phyloP scores from a whole-genome alignment of 1,140 invertebrate genomes.

The Catajapyx aquilonaris region DNA sequence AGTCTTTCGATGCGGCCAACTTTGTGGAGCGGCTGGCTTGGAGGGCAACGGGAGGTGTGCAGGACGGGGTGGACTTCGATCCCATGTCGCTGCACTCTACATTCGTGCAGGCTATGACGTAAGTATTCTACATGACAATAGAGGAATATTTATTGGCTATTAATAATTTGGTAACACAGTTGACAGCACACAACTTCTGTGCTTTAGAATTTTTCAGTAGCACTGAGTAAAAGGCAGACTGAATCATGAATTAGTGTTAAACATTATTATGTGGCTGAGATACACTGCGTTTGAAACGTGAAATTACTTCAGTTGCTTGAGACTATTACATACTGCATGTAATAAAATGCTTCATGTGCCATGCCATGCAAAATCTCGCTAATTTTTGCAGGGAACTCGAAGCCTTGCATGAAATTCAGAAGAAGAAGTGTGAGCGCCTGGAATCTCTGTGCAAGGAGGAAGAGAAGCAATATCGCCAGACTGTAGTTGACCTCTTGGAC shows the following conservation, averaged over 20 bases:
- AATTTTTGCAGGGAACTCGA: conserved; percentile 33
- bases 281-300: not conserved
- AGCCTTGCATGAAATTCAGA: conserved; percentile 60
- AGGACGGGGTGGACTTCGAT: conserved; percentile 37
- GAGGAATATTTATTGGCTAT: conserved; percentile 4
- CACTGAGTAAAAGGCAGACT: not conserved
- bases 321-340: too few relatives aligned
- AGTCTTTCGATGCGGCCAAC: conserved; percentile 89
- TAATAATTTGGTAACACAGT: not conserved
- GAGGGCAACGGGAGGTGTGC: conserved; percentile 49
- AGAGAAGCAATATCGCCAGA: conserved; percentile 58
- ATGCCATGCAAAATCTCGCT: conserved; percentile 6
- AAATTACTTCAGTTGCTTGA: not conserved
- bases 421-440: conserved; percentile 68
- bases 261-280: not conserved
- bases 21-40: conserved; percentile 93
- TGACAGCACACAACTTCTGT: not conserved
- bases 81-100: conserved; percentile 66
- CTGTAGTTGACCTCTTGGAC: conserved; percentile 62
- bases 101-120: conserved; percentile 76
- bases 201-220: not conserved
- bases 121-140: conserved; percentile 18
- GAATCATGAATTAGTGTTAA: not conserved
- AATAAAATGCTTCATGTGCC: too few relatives aligned
- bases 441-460: conserved; percentile 68